Conservation (phyloP, 2,797 vertebrate genomes). For the Falco naumanni region DNA sequence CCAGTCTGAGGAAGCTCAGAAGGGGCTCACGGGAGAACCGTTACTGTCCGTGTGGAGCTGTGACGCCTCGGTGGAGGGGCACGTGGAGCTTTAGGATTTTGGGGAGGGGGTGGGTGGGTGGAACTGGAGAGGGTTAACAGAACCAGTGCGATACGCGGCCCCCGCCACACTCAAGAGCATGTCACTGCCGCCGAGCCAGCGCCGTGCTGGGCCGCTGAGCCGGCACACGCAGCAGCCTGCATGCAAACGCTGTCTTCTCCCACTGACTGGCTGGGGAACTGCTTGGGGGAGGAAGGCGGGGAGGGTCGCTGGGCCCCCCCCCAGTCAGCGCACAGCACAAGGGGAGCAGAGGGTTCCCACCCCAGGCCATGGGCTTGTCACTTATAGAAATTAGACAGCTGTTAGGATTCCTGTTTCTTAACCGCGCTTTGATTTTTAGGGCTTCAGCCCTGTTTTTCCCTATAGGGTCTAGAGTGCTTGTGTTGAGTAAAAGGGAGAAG, state of each 20-base stretch:
- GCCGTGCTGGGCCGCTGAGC: neutral
- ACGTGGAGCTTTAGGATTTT: neutral
- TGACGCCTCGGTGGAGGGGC: neutral
- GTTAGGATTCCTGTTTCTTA: constrained; percentile 21
- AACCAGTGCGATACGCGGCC: neutral
- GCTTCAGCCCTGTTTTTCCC: constrained; percentile 55
- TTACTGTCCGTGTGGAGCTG: neutral
- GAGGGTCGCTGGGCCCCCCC: neutral
- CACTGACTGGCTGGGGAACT: neutral
- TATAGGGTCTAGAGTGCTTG: constrained; percentile 73
- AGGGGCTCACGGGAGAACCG: neutral
- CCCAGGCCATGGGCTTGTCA: constrained; percentile 31
- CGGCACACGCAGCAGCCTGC: constrained; percentile 64
- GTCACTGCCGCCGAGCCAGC: constrained; percentile 53
- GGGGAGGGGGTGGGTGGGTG: neutral
- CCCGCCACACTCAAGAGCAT: constrained; percentile 41
- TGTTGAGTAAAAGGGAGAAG: constrained; percentile 74
- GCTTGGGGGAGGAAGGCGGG: neutral
- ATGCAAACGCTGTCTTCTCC: constrained; percentile 52
- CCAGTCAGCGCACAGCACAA: constrained; percentile 22
- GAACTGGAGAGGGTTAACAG: constrained; percentile 5
- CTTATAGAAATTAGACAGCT: neutral
- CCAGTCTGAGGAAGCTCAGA: neutral
- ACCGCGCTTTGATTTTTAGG: constrained; percentile 53
- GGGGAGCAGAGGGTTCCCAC: neutral